Base-by-base conservation (phyloP, 2,113 vertebrate species). In the Elaphurus davidianus region DNA sequence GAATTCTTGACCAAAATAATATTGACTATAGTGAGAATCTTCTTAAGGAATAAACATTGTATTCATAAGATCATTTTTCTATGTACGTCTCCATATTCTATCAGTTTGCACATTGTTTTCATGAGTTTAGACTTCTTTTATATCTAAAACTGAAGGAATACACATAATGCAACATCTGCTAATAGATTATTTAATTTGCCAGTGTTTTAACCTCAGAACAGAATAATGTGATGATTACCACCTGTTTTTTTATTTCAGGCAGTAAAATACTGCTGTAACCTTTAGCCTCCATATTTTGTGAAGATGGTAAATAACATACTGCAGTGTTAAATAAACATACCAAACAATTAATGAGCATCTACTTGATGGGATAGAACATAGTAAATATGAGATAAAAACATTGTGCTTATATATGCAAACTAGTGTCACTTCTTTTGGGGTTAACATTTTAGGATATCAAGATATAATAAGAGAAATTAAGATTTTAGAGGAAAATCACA, bases 171-270 rank as follows among this genome's bases (percentile, higher is more conserved):
- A 95, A 43, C 89, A 96, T 97, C 93, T 95, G 60, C 16, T 97
- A 40, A 82, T 92, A 47, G 45, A 87, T 55, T 89, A 60, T 92
- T 40, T 88, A 50, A 91, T 95, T 97, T 83, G 43, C 52, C 52
- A 86, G 36, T 36, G 30, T 97, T 97, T 92, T 87, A 96, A 96
- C 57, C 59, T 59, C 33, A 78, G n/a, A 97, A 19, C 83, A 84
- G 25, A 76, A 90, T 83, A 84, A 25, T 96, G 55, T 95, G 47
- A 28, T 95, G 93, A 95, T 84, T 96, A 55, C 36, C 85, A 97
- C 67, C 52, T 97, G 54, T n/a, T 96, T 98, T n/a, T 19, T 19
- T n/a, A 30, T 97, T 88, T 98, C 91, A 71, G 45, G 88, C 52
- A 90, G 8, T 86, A 50, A 64, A 95, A 78, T 79, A 89, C 15